These are phyloP conservation scores for Pemphredon lugubris DNA, from an alignment of 2,888 invertebrate species.

Conservation along the genomic window DNA sequence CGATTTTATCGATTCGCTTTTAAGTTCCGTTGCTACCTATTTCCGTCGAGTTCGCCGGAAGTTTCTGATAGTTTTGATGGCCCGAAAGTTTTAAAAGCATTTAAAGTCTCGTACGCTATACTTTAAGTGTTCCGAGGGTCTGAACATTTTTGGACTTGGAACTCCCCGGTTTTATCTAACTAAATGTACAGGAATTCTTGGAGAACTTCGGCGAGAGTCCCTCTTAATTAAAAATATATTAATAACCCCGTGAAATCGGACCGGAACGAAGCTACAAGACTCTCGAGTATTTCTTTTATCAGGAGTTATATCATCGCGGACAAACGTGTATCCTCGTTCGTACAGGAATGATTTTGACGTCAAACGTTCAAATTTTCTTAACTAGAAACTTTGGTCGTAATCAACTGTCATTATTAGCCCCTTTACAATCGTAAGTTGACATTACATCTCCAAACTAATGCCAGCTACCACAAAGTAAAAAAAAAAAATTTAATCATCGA, in stretches of 20 bases:
- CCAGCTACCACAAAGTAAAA: no score
- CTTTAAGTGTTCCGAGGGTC: not conserved
- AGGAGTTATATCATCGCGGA: no score
- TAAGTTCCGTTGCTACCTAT: not conserved
- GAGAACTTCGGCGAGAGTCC: not conserved
- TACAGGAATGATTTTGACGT: no score
- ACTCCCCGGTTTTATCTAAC: not conserved
- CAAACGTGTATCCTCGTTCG: no score
- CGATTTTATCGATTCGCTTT: not conserved
- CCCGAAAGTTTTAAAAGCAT: not conserved
- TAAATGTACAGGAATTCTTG: not conserved
- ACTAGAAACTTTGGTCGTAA: no score
- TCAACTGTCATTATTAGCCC: no score
- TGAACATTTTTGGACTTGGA: not conserved
- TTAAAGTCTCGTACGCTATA: not conserved
- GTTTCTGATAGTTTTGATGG: not conserved
- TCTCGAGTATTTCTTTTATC: no score
- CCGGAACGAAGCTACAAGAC: no score
- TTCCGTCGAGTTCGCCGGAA: not conserved
- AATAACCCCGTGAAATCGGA: not conserved
- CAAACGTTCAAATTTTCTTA: no score
- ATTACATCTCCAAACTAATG: no score
- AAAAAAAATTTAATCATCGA: no score
- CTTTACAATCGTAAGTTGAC: no score
- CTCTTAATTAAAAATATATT: not conserved